Percentiles rank a stretch among this genome's conserved stretches.
phyloP scores from a whole-genome alignment of 2,797 vertebrate species.

The Sitta carolinensis region DNA sequence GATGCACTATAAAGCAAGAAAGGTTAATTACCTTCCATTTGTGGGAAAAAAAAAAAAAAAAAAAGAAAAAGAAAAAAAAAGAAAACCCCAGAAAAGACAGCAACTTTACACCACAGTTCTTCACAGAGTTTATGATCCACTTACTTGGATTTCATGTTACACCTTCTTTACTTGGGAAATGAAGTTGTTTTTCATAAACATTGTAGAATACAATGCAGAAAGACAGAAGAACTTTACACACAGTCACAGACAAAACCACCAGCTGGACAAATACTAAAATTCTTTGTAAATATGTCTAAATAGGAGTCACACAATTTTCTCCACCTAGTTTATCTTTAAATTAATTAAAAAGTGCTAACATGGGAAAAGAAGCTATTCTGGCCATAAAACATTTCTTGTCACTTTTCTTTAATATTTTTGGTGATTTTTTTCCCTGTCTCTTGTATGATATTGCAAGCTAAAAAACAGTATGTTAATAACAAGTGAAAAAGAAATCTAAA shows the following conservation, averaged over 20 bases:
- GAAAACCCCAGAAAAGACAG: too few relatives aligned
- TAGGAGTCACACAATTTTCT: background rate
- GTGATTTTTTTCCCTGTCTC: background rate
- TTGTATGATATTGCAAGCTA: background rate
- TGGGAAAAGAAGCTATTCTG: background rate
- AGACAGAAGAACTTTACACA: background rate
- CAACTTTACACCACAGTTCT: background rate
- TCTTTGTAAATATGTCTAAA: background rate
- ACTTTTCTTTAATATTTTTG: background rate
- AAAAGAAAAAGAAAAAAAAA: too few relatives aligned
- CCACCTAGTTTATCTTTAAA: background rate
- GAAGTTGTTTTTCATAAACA: background rate
- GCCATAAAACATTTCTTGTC: background rate
- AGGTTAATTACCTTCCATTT: background rate
- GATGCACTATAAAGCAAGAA: background rate
- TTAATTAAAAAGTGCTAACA: background rate
- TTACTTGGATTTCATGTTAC: background rate
- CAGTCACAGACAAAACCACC: background rate
- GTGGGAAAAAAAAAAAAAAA: rapidly evolving
- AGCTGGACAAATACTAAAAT: background rate
- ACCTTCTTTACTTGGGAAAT: background rate
- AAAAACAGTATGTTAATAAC: background rate
- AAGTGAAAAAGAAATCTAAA: background rate
- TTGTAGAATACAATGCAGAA: background rate
- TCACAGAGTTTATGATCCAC: background rate